A percentile compares a stretch with the other conserved stretches of the same genome.
phyloP scores from a whole-genome alignment of 1,140 invertebrate genomes.

The Sitophilus oryzae region DNA sequence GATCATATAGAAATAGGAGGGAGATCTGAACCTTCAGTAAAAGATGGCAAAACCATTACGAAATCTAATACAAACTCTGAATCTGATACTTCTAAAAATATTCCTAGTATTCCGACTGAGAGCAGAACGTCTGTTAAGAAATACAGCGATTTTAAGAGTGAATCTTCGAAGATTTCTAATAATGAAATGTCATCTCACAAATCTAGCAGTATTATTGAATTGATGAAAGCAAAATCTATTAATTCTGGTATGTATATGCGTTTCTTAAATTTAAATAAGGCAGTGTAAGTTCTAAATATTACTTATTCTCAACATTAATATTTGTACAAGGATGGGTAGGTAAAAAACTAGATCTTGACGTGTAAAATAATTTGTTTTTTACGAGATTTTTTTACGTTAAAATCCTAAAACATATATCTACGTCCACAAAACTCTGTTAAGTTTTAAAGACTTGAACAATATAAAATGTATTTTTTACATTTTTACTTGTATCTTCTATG shows the following conservation, averaged over 20 bases:
- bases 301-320: too few relatives aligned
- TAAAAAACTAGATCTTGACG: too few relatives aligned
- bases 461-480: too few relatives aligned
- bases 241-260: neutral
- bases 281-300: neutral
- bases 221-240: neutral
- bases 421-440: too few relatives aligned
- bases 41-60: slow-evolving; percentile 10
- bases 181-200: neutral
- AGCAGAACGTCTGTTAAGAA: slow-evolving; percentile 25
- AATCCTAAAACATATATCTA: too few relatives aligned
- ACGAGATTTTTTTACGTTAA: too few relatives aligned
- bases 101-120: slow-evolving; percentile 41
- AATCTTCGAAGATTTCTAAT: neutral
- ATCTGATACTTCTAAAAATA: slow-evolving; percentile 43
- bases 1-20: slow-evolving; percentile 28
- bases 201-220: neutral
- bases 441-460: too few relatives aligned
- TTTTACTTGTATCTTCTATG: too few relatives aligned
- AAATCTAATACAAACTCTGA: slow-evolving; percentile 17
- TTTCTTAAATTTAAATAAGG: neutral
- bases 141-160: slow-evolving; percentile 11
- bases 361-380: too few relatives aligned
- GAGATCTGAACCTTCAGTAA: slow-evolving; percentile 1
- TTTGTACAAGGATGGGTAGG: too few relatives aligned